Percentiles rank a stretch among this genome's conserved stretches.
These are phyloP conservation scores for Catostylus mosaicus DNA, from an alignment of 30 jellyfish, hydroid and myxozoan genomes.

Conservation along the genomic window DNA sequence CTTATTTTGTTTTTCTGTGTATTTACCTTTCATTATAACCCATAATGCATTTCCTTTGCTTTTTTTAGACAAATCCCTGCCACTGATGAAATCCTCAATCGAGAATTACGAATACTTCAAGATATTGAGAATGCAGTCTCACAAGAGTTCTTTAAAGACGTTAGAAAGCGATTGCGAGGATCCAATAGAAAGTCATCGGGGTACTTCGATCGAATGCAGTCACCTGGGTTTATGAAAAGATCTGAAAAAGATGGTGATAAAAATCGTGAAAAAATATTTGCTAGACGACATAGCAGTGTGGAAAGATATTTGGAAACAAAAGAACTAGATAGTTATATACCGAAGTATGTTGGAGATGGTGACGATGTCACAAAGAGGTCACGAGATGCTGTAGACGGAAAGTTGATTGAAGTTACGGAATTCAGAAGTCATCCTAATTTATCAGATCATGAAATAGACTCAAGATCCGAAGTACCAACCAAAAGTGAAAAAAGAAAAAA, in stretches of 20 bases:
- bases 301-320: constrained; percentile 67
- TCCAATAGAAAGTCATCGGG: constrained; percentile 53
- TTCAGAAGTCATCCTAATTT: constrained; percentile 70
- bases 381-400: constrained; percentile 34
- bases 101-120: constrained; percentile 73
- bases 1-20: too few species aligned
- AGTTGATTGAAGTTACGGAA: constrained; percentile 25
- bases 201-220: constrained; percentile 41
- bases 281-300: constrained; percentile 72
- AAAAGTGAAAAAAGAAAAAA: background rate
- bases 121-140: constrained; percentile 92
- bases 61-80: constrained; percentile 77
- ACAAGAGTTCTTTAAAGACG: constrained; percentile 79
- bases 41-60: background rate
- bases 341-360: constrained; percentile 3
- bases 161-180: constrained; percentile 75
- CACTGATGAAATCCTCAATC: constrained; percentile 64
- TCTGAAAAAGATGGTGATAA: background rate
- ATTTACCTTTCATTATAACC: too few species aligned
- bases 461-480: background rate
- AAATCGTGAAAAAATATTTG: background rate
- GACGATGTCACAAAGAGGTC: background rate
- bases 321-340: constrained; percentile 33
- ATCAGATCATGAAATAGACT: constrained; percentile 46
- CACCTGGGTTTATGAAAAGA: constrained; percentile 29